Conservation (phyloP, 2,888 invertebrate species). For the Tachina lurida region DNA sequence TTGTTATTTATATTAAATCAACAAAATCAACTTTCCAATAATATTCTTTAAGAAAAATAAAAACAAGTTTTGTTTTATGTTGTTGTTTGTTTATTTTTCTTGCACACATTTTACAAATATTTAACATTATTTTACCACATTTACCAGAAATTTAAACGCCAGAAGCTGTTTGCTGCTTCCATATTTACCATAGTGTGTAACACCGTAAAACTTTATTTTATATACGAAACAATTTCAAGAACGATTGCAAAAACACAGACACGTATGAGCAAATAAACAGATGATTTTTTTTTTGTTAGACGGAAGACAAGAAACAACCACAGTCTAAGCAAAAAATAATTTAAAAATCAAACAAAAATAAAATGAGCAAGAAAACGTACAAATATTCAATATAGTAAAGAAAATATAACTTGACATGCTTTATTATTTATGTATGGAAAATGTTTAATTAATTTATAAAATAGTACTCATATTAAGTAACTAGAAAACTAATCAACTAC, state of each 20-base stretch:
- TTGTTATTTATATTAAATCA: slow-evolving; percentile 23
- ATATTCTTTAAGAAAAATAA: slow-evolving; percentile 49
- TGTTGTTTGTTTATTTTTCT: slow-evolving; percentile 34
- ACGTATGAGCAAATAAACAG: slow-evolving; percentile 21
- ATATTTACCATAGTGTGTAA: neutral
- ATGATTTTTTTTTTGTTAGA: neutral
- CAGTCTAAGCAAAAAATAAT: neutral
- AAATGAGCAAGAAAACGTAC: neutral
- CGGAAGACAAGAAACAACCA: neutral
- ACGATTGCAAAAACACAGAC: slow-evolving; percentile 50
- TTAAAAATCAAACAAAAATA: slow-evolving; percentile 11
- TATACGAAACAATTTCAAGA: neutral
- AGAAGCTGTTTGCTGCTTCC: slow-evolving; percentile 33
- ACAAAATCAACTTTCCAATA: slow-evolving; percentile 57
- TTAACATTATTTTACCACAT: slow-evolving; percentile 59
- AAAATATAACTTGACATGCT: too few relatives aligned
- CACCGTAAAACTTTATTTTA: neutral
- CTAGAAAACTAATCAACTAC: too few relatives aligned
- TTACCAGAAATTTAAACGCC: slow-evolving; percentile 54
- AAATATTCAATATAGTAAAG: too few relatives aligned
- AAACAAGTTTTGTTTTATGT: neutral
- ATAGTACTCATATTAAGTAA: too few relatives aligned
- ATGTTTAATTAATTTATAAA: too few relatives aligned
- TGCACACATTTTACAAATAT: slow-evolving; percentile 44
- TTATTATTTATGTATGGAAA: too few relatives aligned